Conservation (phyloP, 2,888 invertebrate genomes). For the Eilema griseolum region DNA sequence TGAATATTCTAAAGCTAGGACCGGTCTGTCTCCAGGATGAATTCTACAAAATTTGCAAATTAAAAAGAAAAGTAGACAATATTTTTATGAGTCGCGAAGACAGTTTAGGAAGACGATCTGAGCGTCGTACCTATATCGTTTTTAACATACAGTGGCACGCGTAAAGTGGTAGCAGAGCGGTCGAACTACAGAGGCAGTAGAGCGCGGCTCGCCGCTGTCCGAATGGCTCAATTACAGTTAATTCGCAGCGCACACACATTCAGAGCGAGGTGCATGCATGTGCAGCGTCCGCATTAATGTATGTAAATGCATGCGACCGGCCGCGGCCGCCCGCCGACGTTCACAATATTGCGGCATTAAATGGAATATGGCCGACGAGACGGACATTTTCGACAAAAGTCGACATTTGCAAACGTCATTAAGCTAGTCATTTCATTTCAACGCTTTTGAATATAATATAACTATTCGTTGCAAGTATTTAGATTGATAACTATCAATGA, state of each 20-base stretch:
- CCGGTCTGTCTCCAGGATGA: conserved; percentile 64
- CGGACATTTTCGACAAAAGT: conserved; percentile 83
- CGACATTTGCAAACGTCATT: conserved; percentile 79
- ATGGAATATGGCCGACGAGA: conserved; percentile 83
- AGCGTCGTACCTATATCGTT: conserved; percentile 54
- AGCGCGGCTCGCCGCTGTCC: conserved; percentile 77
- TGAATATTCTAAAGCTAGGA: conserved; percentile 76
- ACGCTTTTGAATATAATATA: conserved; percentile 56
- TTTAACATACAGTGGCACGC: conserved; percentile 48
- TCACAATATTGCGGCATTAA: conserved; percentile 86
- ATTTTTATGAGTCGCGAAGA: not conserved
- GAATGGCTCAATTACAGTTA: conserved; percentile 87
- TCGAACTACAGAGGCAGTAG: conserved; percentile 71
- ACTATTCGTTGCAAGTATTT: conserved; percentile 42
- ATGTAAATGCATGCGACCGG: conserved; percentile 86
- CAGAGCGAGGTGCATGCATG: conserved; percentile 80
- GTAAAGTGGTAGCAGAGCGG: conserved; percentile 61
- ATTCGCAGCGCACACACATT: conserved; percentile 85
- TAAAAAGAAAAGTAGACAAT: not conserved
- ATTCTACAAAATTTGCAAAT: conserved; percentile 37
- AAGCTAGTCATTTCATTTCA: conserved; percentile 66
- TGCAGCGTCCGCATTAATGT: conserved; percentile 83
- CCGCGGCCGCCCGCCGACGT: conserved; percentile 78
- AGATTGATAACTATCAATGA: not conserved
- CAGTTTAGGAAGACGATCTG: conserved; percentile 17